Evolutionary conservation across 1,140 invertebrate species (phyloP).

Genomic region (Drosophila aff.): DNA sequence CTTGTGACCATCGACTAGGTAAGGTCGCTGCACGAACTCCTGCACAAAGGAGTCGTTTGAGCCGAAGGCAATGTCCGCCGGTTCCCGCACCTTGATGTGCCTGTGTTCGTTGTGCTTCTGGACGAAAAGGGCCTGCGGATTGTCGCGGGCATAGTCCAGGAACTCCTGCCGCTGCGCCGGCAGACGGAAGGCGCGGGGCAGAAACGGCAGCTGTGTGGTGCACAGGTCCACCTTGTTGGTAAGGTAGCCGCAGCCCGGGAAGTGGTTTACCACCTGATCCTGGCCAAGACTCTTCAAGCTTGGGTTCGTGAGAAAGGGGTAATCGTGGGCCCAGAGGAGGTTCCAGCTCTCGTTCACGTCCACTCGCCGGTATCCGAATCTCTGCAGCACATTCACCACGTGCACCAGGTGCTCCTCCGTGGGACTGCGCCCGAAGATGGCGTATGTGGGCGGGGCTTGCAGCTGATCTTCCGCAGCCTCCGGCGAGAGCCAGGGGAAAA

Average conservation of each 20-base stretch:
- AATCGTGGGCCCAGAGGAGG: conserved; percentile 86
- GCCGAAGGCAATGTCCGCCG: conserved; percentile 90
- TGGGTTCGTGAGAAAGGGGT: conserved; percentile 90
- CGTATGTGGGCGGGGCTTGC: conserved; percentile 49
- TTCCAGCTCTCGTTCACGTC: conserved; percentile 89
- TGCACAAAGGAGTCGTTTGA: conserved; percentile 94
- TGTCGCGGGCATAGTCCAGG: conserved; percentile 88
- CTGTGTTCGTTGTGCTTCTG: conserved; percentile 97
- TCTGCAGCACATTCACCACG: conserved; percentile 90
- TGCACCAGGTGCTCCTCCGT: conserved; percentile 89
- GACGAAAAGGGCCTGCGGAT: conserved; percentile 93
- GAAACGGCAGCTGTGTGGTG: conserved; percentile 90
- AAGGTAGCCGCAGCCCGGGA: conserved; percentile 97
- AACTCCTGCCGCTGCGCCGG: conserved; percentile 92
- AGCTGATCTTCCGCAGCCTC: background rate
- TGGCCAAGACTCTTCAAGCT: conserved; percentile 88
- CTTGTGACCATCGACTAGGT: conserved; percentile 94
- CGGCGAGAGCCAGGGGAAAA: conserved; percentile 7
- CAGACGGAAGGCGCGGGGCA: conserved; percentile 95
- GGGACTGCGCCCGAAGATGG: conserved; percentile 85
- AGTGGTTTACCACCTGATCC: conserved; percentile 96
- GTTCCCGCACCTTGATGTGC: conserved; percentile 92
- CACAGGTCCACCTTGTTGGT: conserved; percentile 98
- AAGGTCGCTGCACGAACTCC: conserved; percentile 93
- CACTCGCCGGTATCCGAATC: conserved; percentile 90